These are phyloP conservation scores for Conomelus anceps DNA, from an alignment of 2,888 invertebrate genomes.

Conservation along the genomic window DNA sequence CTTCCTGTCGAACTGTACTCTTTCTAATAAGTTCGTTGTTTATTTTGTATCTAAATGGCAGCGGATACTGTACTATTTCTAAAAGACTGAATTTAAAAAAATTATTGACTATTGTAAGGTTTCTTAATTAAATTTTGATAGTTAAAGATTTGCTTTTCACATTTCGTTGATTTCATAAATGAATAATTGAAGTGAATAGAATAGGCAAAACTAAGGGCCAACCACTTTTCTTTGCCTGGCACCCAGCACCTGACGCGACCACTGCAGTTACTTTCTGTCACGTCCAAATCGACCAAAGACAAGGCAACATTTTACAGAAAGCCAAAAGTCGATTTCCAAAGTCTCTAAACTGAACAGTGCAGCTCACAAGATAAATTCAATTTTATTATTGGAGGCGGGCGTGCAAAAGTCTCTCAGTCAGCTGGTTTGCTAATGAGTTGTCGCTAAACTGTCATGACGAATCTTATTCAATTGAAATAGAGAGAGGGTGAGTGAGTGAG, in stretches of 20 bases:
- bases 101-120: too few relatives aligned
- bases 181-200: too few relatives aligned
- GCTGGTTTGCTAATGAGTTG: not conserved
- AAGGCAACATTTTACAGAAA: not conserved
- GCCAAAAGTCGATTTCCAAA: not conserved
- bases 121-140: too few relatives aligned
- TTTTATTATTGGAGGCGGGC: not conserved
- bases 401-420: not conserved
- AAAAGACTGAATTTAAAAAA: too few relatives aligned
- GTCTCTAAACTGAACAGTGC: not conserved
- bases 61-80: too few relatives aligned
- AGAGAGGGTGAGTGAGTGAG: not conserved
- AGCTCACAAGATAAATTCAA: not conserved
- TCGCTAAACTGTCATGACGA: not conserved
- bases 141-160: too few relatives aligned
- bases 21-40: too few relatives aligned
- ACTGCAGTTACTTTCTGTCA: not conserved
- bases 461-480: not conserved
- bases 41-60: too few relatives aligned
- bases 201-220: not conserved
- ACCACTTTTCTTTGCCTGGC: not conserved
- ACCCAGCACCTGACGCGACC: not conserved
- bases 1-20: too few relatives aligned
- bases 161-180: too few relatives aligned
- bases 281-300: not conserved